Conservation (phyloP, 53 echinoderm and acorn worm species). For the Holothuria leucospilota region DNA sequence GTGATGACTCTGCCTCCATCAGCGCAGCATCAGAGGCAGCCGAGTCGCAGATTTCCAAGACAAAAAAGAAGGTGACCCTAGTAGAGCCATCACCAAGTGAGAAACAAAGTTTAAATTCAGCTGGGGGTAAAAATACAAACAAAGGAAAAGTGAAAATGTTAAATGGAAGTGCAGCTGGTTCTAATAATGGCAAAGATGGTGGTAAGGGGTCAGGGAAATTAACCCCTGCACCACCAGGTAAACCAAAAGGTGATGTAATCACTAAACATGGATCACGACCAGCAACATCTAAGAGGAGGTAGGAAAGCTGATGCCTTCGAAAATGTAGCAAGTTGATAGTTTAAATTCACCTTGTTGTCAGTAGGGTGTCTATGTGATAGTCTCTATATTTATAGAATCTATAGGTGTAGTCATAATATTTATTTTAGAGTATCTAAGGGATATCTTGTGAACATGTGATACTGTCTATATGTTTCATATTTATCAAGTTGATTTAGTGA, state of each 20-base stretch:
- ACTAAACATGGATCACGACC: background rate
- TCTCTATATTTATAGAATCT: no score
- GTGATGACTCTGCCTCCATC: conserved; percentile 21
- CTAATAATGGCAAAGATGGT: background rate
- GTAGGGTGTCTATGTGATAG: no score
- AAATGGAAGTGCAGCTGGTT: background rate
- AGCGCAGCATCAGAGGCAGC: conserved; percentile 18
- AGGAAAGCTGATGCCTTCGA: background rate
- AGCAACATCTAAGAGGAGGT: conserved; percentile 8
- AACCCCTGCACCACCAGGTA: background rate
- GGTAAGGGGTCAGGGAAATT: background rate
- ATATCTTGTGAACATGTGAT: no score
- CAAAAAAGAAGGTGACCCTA: conserved; percentile 74
- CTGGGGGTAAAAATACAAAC: background rate
- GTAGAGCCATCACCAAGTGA: conserved; percentile 44
- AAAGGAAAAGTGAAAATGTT: background rate
- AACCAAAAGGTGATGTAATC: background rate
- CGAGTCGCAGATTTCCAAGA: background rate
- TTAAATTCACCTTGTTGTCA: no score
- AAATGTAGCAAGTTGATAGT: no score
- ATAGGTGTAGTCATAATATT: no score
- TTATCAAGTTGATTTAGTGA: no score
- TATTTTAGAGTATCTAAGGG: no score
- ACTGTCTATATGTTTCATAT: no score
- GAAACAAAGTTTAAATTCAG: no score